Percentiles rank a stretch among this genome's conserved stretches.
phyloP scores from a whole-genome alignment of 2,113 vertebrate species.

The Camelus bactrianus region DNA sequence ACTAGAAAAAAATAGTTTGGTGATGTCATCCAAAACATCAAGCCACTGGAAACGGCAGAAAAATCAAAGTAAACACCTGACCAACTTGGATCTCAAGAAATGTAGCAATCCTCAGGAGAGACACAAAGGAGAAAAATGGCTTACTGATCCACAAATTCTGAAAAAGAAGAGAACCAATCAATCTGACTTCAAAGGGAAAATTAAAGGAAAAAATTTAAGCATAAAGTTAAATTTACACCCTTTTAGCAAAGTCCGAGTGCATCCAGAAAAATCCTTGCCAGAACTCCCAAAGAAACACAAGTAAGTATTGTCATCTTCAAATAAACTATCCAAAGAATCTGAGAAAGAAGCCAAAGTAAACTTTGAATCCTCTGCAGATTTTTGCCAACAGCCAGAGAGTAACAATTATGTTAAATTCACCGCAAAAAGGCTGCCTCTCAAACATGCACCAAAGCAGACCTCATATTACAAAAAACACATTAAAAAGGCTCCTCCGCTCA shows the following conservation, averaged over 20 bases:
- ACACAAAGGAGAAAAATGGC: constrained; percentile 12
- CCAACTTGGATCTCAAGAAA: constrained; percentile 20
- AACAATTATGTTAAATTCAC: neutral
- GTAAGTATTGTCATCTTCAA: neutral
- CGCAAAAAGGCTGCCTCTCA: neutral
- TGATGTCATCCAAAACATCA: constrained; percentile 50
- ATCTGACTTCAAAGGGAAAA: constrained; percentile 74
- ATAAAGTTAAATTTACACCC: constrained; percentile 91
- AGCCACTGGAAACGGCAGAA: neutral
- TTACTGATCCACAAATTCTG: neutral
- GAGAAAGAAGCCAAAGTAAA: constrained; percentile 46
- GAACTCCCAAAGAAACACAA: constrained; percentile 2
- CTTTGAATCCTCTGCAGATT: neutral
- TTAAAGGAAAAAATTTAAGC: constrained; percentile 82
- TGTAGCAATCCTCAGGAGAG: neutral
- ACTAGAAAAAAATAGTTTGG: constrained; percentile 27
- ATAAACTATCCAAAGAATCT: constrained; percentile 69
- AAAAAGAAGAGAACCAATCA: constrained; percentile 54
- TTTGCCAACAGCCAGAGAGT: neutral
- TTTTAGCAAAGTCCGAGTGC: constrained; percentile 87
- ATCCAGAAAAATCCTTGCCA: constrained; percentile 82
- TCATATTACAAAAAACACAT: neutral
- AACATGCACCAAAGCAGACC: neutral
- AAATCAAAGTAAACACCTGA: neutral
- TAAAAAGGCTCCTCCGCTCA: neutral